phyloP scores from a whole-genome alignment of 2,888 invertebrate genomes.

The Cyrtodaria siliqua region DNA sequence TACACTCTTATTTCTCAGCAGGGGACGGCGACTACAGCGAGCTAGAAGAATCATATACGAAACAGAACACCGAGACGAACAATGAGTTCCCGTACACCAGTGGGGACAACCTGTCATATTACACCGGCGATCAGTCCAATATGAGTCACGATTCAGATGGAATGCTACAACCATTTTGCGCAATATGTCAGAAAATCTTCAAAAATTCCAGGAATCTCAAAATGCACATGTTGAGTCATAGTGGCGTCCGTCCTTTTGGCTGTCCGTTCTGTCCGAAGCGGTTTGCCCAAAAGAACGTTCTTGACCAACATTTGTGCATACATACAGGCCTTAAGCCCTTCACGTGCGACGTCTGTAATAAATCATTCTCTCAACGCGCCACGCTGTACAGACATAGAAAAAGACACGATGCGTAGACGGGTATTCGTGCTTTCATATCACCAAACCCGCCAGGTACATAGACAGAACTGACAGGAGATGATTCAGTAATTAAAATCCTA shows the following conservation, averaged over 20 bases:
- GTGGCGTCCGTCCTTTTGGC: constrained; percentile 14
- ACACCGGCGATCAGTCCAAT: too few species aligned
- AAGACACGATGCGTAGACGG: too few species aligned
- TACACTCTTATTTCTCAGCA: too few species aligned
- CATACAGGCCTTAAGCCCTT: constrained; percentile 21
- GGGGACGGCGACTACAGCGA: too few species aligned
- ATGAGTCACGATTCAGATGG: background rate
- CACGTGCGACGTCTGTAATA: background rate
- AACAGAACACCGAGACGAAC: too few species aligned
- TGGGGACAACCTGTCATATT: too few species aligned
- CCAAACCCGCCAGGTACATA: too few species aligned
- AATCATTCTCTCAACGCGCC: constrained; percentile 14
- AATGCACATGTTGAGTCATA: constrained; percentile 16
- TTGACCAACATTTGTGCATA: constrained; percentile 17
- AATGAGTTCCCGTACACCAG: too few species aligned
- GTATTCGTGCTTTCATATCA: too few species aligned
- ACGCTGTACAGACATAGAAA: constrained; percentile 10
- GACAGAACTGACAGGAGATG: too few species aligned
- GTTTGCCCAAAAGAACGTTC: constrained; percentile 22
- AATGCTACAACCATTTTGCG: background rate
- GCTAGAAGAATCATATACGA: too few species aligned
- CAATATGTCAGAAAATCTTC: constrained; percentile 6
- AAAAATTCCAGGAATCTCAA: constrained; percentile 16
- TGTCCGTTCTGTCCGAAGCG: constrained; percentile 13
- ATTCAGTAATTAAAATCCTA: too few species aligned